Percentiles rank a stretch among this genome's conserved stretches.
phyloP scores from a whole-genome alignment of 2,113 vertebrate genomes.

The Arothron firmamentum region DNA sequence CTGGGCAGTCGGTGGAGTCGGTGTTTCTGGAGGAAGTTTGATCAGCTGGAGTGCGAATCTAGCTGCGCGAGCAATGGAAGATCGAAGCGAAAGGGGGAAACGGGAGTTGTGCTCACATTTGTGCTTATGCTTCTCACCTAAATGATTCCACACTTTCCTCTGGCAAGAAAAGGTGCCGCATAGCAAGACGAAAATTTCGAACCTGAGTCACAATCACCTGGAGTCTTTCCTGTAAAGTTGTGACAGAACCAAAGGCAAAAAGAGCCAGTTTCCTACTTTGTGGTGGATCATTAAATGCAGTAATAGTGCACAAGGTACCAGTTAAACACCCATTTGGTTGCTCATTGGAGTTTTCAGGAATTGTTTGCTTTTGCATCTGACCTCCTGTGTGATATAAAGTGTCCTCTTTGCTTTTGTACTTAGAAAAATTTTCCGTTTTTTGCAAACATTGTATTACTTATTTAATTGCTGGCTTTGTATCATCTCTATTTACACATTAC shows the following conservation, averaged over 20 bases:
- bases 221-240: constrained; percentile 27
- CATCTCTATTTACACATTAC: constrained; percentile 57
- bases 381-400: constrained; percentile 47
- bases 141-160: constrained; percentile 21
- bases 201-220: constrained; percentile 61
- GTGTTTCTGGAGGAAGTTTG: constrained; percentile 39
- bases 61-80: constrained; percentile 33
- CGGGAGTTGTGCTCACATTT: constrained; percentile 57
- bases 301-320: constrained; percentile 64
- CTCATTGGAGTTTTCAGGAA: constrained; percentile 39
- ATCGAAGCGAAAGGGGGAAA: constrained; percentile 26
- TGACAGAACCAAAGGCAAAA: constrained; percentile 47
- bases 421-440: constrained; percentile 43
- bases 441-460: constrained; percentile 45
- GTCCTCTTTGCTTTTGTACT: constrained; percentile 8
- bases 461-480: constrained; percentile 66
- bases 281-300: constrained; percentile 56
- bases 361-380: constrained; percentile 45
- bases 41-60: constrained; percentile 61
- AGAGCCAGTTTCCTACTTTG: constrained; percentile 14
- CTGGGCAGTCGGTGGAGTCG: constrained; percentile 58
- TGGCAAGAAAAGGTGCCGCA: constrained; percentile 30
- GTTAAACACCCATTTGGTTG: constrained; percentile 42
- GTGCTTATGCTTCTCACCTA: constrained; percentile 46
- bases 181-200: constrained; percentile 29